phyloP scores from a whole-genome alignment of 2,888 invertebrate species.

The Pachliopta kotzebuea region DNA sequence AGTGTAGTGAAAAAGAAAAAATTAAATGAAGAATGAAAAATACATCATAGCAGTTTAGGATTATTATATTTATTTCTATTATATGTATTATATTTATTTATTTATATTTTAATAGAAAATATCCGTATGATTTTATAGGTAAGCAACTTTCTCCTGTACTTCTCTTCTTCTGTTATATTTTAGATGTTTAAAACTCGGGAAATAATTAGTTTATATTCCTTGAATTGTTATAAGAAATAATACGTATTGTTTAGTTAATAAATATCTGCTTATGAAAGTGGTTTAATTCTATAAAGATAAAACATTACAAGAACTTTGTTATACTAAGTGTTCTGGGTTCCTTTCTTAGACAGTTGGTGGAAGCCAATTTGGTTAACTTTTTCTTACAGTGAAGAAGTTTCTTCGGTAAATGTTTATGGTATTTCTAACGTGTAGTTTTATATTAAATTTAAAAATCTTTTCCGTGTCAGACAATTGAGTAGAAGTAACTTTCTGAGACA shows the following conservation, averaged over 20 bases:
- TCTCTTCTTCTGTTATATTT: too few relatives aligned
- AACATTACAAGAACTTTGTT: neutral
- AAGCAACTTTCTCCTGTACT: too few relatives aligned
- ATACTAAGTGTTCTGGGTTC: neutral
- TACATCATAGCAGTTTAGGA: too few relatives aligned
- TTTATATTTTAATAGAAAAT: too few relatives aligned
- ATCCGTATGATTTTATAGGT: too few relatives aligned
- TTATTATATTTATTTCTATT: too few relatives aligned
- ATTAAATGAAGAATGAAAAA: too few relatives aligned
- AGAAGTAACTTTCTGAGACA: too few relatives aligned
- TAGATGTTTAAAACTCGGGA: too few relatives aligned
- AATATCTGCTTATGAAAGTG: neutral
- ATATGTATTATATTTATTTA: too few relatives aligned
- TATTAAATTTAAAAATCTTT: neutral
- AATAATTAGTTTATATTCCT: neutral
- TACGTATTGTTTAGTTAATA: neutral
- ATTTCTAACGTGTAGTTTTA: neutral
- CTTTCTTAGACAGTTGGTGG: neutral
- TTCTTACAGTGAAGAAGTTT: neutral
- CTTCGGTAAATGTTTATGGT: neutral
- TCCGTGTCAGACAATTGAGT: too few relatives aligned
- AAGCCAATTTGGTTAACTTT: constrained; percentile 1
- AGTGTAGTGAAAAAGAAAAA: too few relatives aligned
- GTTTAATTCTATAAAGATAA: neutral
- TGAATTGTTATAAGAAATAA: neutral